Conservation (phyloP, 2,113 vertebrate genomes). For the Pionites leucogaster region DNA sequence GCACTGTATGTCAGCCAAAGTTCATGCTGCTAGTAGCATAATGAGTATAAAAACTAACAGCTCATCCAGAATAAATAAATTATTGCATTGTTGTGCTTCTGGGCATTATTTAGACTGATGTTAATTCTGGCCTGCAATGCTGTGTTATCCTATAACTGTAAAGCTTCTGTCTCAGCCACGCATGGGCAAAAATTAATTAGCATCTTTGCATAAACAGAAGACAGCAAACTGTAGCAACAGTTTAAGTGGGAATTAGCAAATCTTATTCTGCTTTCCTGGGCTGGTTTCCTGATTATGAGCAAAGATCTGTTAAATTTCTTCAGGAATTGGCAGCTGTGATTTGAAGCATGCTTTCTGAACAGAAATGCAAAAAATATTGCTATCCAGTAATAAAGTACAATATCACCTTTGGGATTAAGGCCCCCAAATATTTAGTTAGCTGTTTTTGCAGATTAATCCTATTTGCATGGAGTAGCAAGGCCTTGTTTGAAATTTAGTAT, state of each 20-base stretch:
- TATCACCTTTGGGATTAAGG: not conserved
- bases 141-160: not conserved
- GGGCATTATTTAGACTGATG: not conserved
- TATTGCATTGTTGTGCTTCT: not conserved
- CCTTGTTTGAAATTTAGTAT: not conserved
- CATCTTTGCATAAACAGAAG: not conserved
- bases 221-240: not conserved
- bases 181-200: not conserved
- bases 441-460: not conserved
- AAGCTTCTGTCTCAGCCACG: not conserved
- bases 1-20: not conserved
- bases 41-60: not conserved
- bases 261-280: not conserved
- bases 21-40: not conserved
- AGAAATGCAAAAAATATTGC: not conserved
- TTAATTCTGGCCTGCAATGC: not conserved
- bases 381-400: not conserved
- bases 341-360: not conserved
- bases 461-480: not conserved
- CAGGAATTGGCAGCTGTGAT: not conserved
- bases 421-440: not conserved
- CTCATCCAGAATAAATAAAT: not conserved
- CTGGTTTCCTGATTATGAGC: not conserved
- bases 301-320: not conserved
- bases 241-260: not conserved